These are phyloP conservation scores for Cyprinodon tularosa DNA, from an alignment of 2,113 vertebrate genomes.

Conservation along the genomic window DNA sequence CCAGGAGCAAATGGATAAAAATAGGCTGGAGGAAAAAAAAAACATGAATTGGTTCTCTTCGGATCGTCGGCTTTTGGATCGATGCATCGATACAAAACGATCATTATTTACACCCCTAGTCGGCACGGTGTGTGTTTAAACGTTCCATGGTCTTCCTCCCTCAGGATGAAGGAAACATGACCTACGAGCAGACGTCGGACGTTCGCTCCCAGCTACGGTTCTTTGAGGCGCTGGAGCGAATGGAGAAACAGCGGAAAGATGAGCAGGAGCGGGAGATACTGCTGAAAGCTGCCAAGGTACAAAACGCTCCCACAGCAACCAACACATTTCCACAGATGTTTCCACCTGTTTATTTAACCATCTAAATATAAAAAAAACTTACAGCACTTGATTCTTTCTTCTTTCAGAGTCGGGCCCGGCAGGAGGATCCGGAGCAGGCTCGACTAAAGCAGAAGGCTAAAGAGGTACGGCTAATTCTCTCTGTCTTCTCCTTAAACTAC, in stretches of 20 bases:
- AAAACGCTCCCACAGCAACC: background rate
- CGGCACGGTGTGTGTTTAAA: background rate
- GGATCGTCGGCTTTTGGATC: no score
- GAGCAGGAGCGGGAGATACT: constrained; percentile 87
- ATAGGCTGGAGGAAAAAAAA: no score
- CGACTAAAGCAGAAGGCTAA: constrained; percentile 88
- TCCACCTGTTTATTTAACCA: background rate
- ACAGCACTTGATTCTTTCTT: constrained; percentile 12
- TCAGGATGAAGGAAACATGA: constrained; percentile 79
- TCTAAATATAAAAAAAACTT: background rate
- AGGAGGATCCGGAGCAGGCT: constrained; percentile 88
- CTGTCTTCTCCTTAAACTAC: background rate
- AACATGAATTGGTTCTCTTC: no score
- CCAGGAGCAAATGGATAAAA: no score
- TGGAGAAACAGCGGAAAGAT: constrained; percentile 88
- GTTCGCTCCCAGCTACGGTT: constrained; percentile 84
- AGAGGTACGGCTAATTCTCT: constrained; percentile 75
- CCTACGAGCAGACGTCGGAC: constrained; percentile 78
- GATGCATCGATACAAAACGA: no score
- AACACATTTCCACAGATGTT: background rate
- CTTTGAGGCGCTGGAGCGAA: constrained; percentile 85
- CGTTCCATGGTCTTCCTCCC: background rate
- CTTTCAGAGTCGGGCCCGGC: constrained; percentile 83
- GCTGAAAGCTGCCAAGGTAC: constrained; percentile 84
- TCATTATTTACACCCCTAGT: no score